Evolutionary conservation across 2,113 vertebrate genomes (phyloP).

Genomic region (Solenodon paradoxus): DNA sequence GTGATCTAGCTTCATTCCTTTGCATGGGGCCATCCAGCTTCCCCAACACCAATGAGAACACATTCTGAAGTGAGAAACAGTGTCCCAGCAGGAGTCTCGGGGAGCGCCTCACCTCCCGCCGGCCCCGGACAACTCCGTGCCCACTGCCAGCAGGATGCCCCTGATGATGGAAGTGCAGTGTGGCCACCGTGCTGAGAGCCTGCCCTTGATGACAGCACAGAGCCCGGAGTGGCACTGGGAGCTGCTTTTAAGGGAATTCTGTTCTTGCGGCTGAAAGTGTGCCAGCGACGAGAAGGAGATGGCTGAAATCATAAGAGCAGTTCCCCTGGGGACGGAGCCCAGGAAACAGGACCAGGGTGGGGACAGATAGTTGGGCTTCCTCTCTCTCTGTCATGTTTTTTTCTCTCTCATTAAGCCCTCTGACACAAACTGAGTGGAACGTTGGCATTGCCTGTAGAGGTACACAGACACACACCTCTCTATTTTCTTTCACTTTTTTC

Average conservation of each 20-base stretch:
- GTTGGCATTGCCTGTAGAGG: background rate
- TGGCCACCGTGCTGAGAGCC: background rate
- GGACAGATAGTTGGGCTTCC: background rate
- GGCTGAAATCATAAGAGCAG: background rate
- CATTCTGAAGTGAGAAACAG: background rate
- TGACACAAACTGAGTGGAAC: background rate
- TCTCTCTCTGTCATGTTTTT: background rate
- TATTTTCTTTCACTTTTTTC: slow-evolving; percentile 5
- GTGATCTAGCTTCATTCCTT: no score
- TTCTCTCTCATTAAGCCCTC: background rate
- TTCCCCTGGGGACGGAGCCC: background rate
- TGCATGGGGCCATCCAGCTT: no score
- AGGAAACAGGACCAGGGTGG: background rate
- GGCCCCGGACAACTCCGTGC: no score
- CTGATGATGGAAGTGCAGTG: background rate
- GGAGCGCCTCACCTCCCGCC: no score
- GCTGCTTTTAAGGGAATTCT: slow-evolving; percentile 40
- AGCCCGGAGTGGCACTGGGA: background rate
- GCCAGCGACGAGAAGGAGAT: background rate
- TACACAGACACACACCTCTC: background rate
- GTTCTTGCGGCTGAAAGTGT: background rate
- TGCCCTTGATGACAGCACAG: background rate
- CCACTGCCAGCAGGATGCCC: slow-evolving; percentile 25
- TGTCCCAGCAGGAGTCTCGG: background rate
- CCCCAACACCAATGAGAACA: no score